Evolutionary conservation across 2,797 vertebrate genomes (phyloP), one percentile per base, ranked within the genome.

Genomic region (Alca torda): DNA sequence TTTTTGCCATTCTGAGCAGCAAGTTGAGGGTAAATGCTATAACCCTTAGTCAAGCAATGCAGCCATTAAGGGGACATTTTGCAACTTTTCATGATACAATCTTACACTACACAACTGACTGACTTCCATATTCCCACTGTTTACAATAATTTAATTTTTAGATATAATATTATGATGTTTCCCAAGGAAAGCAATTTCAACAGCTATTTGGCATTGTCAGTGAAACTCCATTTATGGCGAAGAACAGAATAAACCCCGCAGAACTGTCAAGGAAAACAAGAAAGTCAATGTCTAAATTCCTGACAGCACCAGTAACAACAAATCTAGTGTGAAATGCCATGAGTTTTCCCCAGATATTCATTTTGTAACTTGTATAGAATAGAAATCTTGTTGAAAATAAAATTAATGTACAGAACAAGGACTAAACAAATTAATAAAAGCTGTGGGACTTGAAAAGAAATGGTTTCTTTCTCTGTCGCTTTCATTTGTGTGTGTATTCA

Each of bases 371-470:
- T 75, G 61, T 65, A 79, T 41, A 93, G 92, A 95, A 88, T 65
- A 96, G 53, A 84, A 96, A 95, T 86, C 59, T 73, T 64, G 65
- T 28, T 64, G 70, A 87, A 89, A 96, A 70, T 77, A 64, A 92
- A 95, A 95, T 81, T 92, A 94, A 84, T 89, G 90, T 72, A 93
- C 90, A 96, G 87, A 96, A 84, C 78, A 85, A 92, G 48, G 67
- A 57, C 83, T 35, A 63, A 82, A 93, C 75, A 96, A 96, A 95
- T 94, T 97, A 94, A 96, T 96, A 95, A 95, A 93, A 95, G 72
- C 79, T 53, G 4, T 19, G 64, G 74, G 82, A 93, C 76, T 87
- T 54, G 69, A 85, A 80, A 93, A 90, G 17, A 72, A 95, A 89
- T 43, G 25, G 15, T 81, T 94, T 90, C 53, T 90, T 93, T 73